phyloP scores from a whole-genome alignment of 2,113 vertebrate genomes.

The Morone saxatilis region DNA sequence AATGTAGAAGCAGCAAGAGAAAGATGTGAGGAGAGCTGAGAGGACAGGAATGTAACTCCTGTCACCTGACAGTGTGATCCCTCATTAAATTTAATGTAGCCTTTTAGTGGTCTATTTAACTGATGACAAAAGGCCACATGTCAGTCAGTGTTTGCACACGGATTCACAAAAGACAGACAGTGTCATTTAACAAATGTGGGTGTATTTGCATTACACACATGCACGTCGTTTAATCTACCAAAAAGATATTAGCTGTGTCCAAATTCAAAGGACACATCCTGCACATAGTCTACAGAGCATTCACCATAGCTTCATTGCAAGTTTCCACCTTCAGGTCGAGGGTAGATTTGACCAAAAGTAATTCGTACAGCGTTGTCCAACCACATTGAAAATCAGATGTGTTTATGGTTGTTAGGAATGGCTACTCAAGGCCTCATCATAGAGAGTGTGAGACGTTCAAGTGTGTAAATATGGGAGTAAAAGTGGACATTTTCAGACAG shows the following conservation, averaged over 20 bases:
- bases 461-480: not conserved
- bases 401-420: not conserved
- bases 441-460: too few relatives aligned
- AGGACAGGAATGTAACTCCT: conserved; percentile 17
- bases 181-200: not conserved
- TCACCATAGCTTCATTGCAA: not conserved
- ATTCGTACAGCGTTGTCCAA: not conserved
- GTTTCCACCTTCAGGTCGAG: not conserved
- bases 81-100: conserved; percentile 71
- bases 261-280: not conserved
- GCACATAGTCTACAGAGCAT: not conserved
- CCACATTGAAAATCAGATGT: too few relatives aligned
- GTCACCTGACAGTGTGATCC: conserved; percentile 50
- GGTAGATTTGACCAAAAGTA: not conserved
- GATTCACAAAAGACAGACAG: conserved; percentile 34
- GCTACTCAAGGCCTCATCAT: too few relatives aligned
- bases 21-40: conserved; percentile 1
- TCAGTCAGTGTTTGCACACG: conserved; percentile 60
- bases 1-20: not conserved
- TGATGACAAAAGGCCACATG: conserved; percentile 69
- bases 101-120: conserved; percentile 67
- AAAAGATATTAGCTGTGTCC: not conserved
- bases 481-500: not conserved
- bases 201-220: not conserved
- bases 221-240: not conserved